These are phyloP conservation scores for Triplophysa rosa DNA, from an alignment of 2,113 vertebrate species.

Conservation along the genomic window DNA sequence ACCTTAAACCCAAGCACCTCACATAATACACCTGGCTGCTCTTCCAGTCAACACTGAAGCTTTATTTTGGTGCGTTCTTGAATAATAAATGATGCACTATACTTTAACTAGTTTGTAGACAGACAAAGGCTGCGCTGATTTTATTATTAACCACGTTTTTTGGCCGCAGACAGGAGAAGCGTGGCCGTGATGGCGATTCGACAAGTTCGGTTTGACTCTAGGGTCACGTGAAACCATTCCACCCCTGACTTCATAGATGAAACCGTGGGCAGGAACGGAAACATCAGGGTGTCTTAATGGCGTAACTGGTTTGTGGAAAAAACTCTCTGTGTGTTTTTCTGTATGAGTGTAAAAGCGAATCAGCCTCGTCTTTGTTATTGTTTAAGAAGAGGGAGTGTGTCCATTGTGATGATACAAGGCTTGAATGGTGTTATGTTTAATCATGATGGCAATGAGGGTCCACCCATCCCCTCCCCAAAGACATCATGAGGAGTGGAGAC, in stretches of 20 bases:
- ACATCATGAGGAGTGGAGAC: constrained; percentile 51
- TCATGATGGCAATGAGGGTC: constrained; percentile 61
- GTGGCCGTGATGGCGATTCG: constrained; percentile 19
- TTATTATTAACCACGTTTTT: background rate
- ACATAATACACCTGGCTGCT: constrained; percentile 15
- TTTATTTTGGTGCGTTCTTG: too few species aligned
- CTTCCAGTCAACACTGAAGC: background rate
- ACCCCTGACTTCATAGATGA: constrained; percentile 58
- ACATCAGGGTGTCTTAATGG: constrained; percentile 58
- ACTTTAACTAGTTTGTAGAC: too few species aligned
- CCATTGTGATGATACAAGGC: constrained; percentile 56
- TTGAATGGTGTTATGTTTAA: constrained; percentile 64
- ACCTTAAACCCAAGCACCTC: constrained; percentile 33
- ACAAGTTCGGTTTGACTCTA: constrained; percentile 40
- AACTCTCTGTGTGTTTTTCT: constrained; percentile 66
- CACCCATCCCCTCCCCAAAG: constrained; percentile 56
- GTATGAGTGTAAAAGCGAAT: constrained; percentile 64
- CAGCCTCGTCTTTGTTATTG: constrained; percentile 68
- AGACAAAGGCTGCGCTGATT: background rate
- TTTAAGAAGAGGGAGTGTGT: constrained; percentile 64
- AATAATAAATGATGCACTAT: too few species aligned
- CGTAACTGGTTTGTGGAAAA: constrained; percentile 54
- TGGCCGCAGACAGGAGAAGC: constrained; percentile 4
- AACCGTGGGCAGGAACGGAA: constrained; percentile 65
- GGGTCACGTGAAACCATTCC: constrained; percentile 57